Evolutionary conservation across 2,888 invertebrate species (phyloP), one percentile per base, ranked within the genome.

Genomic region (Gari tellinella): DNA sequence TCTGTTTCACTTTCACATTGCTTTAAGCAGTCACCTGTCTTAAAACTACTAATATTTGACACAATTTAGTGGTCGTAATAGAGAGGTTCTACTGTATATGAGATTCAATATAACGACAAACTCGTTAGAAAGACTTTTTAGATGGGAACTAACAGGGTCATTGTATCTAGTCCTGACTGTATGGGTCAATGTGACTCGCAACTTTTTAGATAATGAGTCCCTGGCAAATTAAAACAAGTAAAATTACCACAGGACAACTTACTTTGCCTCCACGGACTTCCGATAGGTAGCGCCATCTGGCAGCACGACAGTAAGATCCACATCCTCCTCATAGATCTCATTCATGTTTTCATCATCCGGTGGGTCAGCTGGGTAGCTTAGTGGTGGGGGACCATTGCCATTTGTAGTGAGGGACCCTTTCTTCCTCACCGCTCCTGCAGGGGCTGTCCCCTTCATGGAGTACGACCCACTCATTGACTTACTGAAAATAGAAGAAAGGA

Each of bases 301-400:
- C 46, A 85, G 57, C 3, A 78, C 45, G 1, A 85, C 81, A 1
- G 76, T 70, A 8, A 87, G 63, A 15, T 82, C 81, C 26, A 87
- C 74, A 45, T 81, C 78, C n/a, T 82, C 82, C n/a, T 80, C 79
- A 0, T 81, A 78, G 49, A 85, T 81, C 64, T 86, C 86, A 55
- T 87, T 87, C 87, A 85, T 87, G 72, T 86, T 86, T 57, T 83
- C 84, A 46, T 84, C 86, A 12, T 80, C 84, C 1, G 81, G 80
- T 0, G 83, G 81, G 31, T 85, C 85, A 45, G 76, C 69, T 2
- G 79, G 77, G 63, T 86, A 84, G 43, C 76, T 79, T 48, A 85
- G 72, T 25, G 85, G 75, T 5, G 79, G 68, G 19, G 81, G 81
- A 1, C 81, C 83, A 63, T 73, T 84, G n/a, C 87, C 86, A 62